Base-by-base conservation (phyloP, 2,113 vertebrate species). In the Gnathonemus longibarbis region DNA sequence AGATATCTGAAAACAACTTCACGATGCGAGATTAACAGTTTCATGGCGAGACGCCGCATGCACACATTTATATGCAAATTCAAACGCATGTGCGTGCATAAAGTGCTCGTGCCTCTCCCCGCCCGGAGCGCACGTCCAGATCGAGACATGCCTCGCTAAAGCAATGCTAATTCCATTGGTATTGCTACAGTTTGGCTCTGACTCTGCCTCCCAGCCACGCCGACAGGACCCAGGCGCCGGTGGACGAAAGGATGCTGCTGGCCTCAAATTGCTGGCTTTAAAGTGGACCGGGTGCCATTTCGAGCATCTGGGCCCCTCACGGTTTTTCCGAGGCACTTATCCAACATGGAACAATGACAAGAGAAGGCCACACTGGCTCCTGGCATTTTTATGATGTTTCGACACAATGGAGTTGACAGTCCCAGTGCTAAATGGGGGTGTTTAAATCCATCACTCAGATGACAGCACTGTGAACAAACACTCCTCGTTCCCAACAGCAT, bases 301-400 rank as follows among this genome's bases (percentile, higher is more conserved):
- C 9, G 83, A 84, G 8, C 45, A 46, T 24, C 21, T 21, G 83
- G 8, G 19, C 83, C 83, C 83, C 83, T 84, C 42, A n/a, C 45
- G 35, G 77, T 48, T 48, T 70, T 46, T 84, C 42, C 6, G 1
- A 46, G 83, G 83, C 83, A 48, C 42, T 48, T 84, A 84, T n/a
- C 83, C 83, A 84, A 31, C 45, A 50, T 86, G 84, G 83, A 85
- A 85, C 83, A 45, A 49, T 85, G 84, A 87, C 84, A 87, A 35
- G 49, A 27, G 27, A 50, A 87, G 84, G 50, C 85, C 49, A 53
- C 50, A 48, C 85, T 56, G 48, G 50, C 85, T 52, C 19, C 50
- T 87, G 85, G 27, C 85, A 27, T 19, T 53, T 87, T 87, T 21
- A 86, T 48, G 45, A 86, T 50, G 48, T 50, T 50, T 50, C 48